These are phyloP conservation scores for Nephila pilipes DNA, from an alignment of 1,140 invertebrate genomes.

Conservation along the genomic window DNA sequence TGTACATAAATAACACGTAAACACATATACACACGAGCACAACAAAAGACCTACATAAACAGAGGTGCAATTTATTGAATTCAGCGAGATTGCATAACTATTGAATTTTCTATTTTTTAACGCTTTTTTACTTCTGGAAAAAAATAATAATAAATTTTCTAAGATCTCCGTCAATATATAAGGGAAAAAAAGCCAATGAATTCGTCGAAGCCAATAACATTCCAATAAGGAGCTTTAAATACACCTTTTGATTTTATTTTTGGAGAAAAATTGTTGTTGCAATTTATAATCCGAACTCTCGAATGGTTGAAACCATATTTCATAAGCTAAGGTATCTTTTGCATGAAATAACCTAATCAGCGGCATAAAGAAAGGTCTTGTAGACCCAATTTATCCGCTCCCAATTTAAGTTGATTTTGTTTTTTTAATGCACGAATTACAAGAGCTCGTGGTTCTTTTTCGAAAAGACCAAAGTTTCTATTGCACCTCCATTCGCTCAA, in stretches of 20 bases:
- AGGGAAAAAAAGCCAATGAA: not conserved
- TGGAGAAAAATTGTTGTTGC: not conserved
- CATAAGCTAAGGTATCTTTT: not conserved
- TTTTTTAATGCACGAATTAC: not conserved
- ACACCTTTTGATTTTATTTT: not conserved
- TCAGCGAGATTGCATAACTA: slow-evolving; percentile 2
- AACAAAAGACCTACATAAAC: not conserved
- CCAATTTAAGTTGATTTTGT: not conserved
- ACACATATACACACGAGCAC: slow-evolving; percentile 67
- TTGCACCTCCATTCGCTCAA: not conserved
- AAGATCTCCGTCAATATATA: not conserved
- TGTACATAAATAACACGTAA: slow-evolving; percentile 58
- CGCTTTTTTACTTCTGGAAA: not conserved
- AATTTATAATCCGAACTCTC: not conserved
- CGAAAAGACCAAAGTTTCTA: not conserved
- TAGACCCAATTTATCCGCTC: slow-evolving; percentile 5
- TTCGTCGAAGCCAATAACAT: slow-evolving; percentile 40
- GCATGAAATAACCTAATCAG: not conserved
- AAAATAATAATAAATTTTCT: not conserved
- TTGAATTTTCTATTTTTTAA: not conserved
- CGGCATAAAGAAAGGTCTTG: not conserved
- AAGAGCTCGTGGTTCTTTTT: slow-evolving; percentile 4
- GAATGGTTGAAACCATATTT: not conserved
- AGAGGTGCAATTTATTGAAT: slow-evolving; percentile 68
- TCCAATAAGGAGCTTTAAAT: slow-evolving; percentile 58